These are phyloP conservation scores for Agrenia bidenticulata DNA, from an alignment of 2,888 invertebrate genomes.

Conservation along the genomic window DNA sequence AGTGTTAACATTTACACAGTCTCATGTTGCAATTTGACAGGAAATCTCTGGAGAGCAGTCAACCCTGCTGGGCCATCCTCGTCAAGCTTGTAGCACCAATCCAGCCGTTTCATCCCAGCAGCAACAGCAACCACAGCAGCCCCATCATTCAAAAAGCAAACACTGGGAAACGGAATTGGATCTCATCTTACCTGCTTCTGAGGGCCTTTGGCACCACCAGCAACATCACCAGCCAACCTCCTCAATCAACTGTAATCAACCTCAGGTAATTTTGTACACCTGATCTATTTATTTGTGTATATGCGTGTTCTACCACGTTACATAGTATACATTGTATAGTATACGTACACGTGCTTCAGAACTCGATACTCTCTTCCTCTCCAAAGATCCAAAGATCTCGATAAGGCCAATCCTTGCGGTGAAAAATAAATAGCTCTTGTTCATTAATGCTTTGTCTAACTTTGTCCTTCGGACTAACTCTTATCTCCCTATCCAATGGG, in stretches of 20 bases:
- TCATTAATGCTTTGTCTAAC: too few relatives aligned
- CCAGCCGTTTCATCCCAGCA: neutral
- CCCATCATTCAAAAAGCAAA: slow-evolving; percentile 37
- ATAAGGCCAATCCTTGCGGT: too few relatives aligned
- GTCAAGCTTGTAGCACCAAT: neutral
- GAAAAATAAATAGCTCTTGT: too few relatives aligned
- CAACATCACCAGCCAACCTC: slow-evolving; percentile 33
- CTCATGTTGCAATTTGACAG: slow-evolving; percentile 21
- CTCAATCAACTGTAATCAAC: slow-evolving; percentile 1
- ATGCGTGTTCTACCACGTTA: too few relatives aligned
- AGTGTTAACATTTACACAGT: neutral
- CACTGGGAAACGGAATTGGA: slow-evolving; percentile 52
- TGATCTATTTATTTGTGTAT: too few relatives aligned
- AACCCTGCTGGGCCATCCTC: slow-evolving; percentile 17
- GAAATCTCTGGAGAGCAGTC: slow-evolving; percentile 29
- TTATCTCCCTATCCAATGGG: too few relatives aligned
- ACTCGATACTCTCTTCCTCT: too few relatives aligned
- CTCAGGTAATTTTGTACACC: neutral
- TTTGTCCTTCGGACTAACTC: too few relatives aligned
- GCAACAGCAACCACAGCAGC: slow-evolving; percentile 19
- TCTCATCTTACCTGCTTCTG: slow-evolving; percentile 47
- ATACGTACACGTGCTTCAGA: too few relatives aligned
- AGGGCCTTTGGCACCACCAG: slow-evolving; percentile 43
- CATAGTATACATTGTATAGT: too few relatives aligned
- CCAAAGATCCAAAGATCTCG: too few relatives aligned